Base-by-base conservation (phyloP, 2,888 invertebrate species). In the Scaptomyza tumidula region DNA sequence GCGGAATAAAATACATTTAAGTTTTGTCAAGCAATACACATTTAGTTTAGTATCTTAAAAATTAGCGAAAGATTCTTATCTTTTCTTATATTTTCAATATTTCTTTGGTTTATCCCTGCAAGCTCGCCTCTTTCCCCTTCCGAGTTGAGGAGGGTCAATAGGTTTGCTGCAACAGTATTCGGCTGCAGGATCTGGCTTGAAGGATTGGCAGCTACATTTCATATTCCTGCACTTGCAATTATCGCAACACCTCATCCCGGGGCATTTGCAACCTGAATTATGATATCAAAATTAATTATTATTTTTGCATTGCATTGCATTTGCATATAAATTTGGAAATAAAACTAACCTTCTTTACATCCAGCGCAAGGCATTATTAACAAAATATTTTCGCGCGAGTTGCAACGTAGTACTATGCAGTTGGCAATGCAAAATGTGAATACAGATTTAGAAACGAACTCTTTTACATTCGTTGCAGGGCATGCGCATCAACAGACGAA, bases 231-330 rank as follows among this genome's bases (percentile, higher is more conserved):
- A 91, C 63, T 91, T 91, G 76, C 91, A 91, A 35, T 68, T 66
- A 11, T 89, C 89, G 44, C 80, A 81, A 46, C 91, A 91, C 50
- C 90, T 91, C 24, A 19, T 88, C 82, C 7, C 50, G 9, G 90
- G 90, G 80, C 91, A 91, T 67, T 90, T 90, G 75, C 91, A 91
- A 46, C 86, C 91, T 91, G 57, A 19, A 41, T 2, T n/a, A 3
- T 6, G 9, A 31, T 39, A 10, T 37, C 0, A n/a, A 0, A 0
- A 13, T 14, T 16, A 33, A 10, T 41, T 33, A 1, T 10, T 33
- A 10, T 31, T n/a, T n/a, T n/a, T n/a, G n/a, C n/a, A n/a, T n/a
- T n/a, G n/a, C n/a, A n/a, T n/a, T n/a, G n/a, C 9, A 7, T n/a
- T 14, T 39, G n/a, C 6, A 39, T 39, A 14, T 39, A 7, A 4